Conservation (phyloP, 1,140 invertebrate genomes). For the Drosophila kepulauana region DNA sequence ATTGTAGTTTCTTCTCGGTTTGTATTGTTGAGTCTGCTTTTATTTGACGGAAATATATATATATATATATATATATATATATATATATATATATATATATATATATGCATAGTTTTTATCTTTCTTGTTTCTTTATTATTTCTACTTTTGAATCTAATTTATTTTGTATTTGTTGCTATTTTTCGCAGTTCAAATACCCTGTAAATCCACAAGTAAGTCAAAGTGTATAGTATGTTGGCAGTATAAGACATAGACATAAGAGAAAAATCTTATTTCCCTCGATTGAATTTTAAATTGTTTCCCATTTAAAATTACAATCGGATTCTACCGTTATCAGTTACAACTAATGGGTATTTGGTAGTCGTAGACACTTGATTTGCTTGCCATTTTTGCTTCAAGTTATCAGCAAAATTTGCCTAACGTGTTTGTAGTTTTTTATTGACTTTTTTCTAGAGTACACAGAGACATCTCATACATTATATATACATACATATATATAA, state of each 20-base stretch:
- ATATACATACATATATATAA: constrained; percentile 12
- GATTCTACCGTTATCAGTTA: background rate
- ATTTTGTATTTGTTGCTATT: constrained; percentile 27
- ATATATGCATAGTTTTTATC: too few relatives aligned
- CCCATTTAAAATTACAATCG: too few relatives aligned
- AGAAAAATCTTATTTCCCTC: too few relatives aligned
- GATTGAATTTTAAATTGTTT: too few relatives aligned
- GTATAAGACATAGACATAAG: background rate
- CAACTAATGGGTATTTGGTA: constrained; percentile 2
- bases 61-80: too few relatives aligned
- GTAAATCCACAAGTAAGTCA: background rate
- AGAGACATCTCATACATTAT: constrained; percentile 20
- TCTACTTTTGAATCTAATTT: constrained; percentile 17
- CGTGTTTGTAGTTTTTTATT: constrained; percentile 44
- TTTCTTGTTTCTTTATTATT: constrained; percentile 10
- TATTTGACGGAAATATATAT: constrained; percentile 63
- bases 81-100: too few relatives aligned
- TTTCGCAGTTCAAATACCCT: constrained; percentile 26
- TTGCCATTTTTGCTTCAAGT: constrained; percentile 15
- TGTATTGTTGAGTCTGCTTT: constrained; percentile 53
- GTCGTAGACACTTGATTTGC: background rate
- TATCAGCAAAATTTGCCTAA: constrained; percentile 66
- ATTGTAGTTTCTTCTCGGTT: constrained; percentile 12
- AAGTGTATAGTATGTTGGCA: background rate
- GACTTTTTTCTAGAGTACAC: constrained; percentile 28